These are phyloP conservation scores for Schizopygopsis malacanthus DNA, from an alignment of 2,797 vertebrate species.

Conservation along the genomic window DNA sequence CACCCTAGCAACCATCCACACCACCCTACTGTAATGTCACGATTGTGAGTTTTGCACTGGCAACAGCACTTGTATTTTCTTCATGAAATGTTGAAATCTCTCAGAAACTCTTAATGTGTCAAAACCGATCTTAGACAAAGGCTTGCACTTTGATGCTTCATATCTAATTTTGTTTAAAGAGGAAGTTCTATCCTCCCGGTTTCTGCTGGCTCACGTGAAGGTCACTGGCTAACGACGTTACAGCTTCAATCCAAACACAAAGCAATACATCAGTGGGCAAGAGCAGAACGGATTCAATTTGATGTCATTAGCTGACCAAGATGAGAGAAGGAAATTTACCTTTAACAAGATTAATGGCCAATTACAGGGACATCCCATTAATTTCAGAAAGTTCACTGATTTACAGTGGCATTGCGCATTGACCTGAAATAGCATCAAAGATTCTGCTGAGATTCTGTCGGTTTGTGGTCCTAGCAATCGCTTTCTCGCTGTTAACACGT, in stretches of 20 bases:
- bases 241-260: conserved; percentile 48
- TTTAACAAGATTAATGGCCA: conserved; percentile 55
- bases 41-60: background rate
- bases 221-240: conserved; percentile 55
- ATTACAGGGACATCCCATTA: conserved; percentile 49
- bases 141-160: conserved; percentile 65
- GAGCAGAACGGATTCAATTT: conserved; percentile 57
- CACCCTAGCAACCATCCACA: background rate
- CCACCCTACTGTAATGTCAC: background rate
- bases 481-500: background rate
- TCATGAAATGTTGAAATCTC: background rate
- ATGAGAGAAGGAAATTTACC: conserved; percentile 52
- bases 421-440: conserved; percentile 29
- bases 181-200: conserved; percentile 55
- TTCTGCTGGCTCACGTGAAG: conserved; percentile 55
- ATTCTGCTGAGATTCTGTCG: conserved; percentile 10
- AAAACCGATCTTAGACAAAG: conserved; percentile 68
- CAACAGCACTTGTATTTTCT: background rate
- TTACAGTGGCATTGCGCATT: conserved; percentile 12
- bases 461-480: background rate
- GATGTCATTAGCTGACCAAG: conserved; percentile 44
- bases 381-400: conserved; percentile 53
- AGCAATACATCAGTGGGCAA: conserved; percentile 43
- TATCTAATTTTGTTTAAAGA: conserved; percentile 66
- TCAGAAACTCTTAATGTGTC: conserved; percentile 22